Percentiles rank a stretch among this genome's conserved stretches.
Conservation (phyloP, 2,888 invertebrate species). For the Cyrtodaria siliqua region DNA sequence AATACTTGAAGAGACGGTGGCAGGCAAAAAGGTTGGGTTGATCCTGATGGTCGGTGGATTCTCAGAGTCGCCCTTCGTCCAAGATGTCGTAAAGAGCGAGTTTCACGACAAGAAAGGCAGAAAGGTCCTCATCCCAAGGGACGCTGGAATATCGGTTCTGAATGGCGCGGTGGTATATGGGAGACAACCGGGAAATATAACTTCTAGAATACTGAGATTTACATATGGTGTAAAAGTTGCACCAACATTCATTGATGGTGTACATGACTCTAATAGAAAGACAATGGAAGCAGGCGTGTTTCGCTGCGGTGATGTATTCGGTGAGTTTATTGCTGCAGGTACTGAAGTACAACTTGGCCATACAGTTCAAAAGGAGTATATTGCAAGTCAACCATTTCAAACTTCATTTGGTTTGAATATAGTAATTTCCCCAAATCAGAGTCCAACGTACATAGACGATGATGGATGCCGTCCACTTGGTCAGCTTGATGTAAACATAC, state of each 20-base stretch:
- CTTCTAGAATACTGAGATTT: slow-evolving; percentile 46
- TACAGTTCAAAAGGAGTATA: slow-evolving; percentile 25
- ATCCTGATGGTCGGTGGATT: slow-evolving; percentile 64
- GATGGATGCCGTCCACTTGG: slow-evolving; percentile 36
- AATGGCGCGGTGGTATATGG: slow-evolving; percentile 63
- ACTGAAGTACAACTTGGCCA: slow-evolving; percentile 27
- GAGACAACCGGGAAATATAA: slow-evolving; percentile 51
- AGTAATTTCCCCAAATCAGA: slow-evolving; percentile 7
- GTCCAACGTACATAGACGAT: slow-evolving; percentile 44
- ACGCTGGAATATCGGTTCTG: slow-evolving; percentile 59
- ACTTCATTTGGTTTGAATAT: slow-evolving; percentile 14
- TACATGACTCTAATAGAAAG: slow-evolving; percentile 30
- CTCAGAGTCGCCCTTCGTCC: slow-evolving; percentile 56
- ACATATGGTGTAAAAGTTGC: slow-evolving; percentile 46
- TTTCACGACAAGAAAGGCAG: slow-evolving; percentile 47
- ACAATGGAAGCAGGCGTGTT: slow-evolving; percentile 6
- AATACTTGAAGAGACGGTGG: slow-evolving; percentile 29
- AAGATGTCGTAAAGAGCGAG: slow-evolving; percentile 49
- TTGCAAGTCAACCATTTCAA: slow-evolving; percentile 24
- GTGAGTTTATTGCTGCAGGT: slow-evolving; percentile 45
- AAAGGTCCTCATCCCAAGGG: slow-evolving; percentile 56
- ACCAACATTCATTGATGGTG: slow-evolving; percentile 22
- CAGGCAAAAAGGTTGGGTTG: slow-evolving; percentile 35
- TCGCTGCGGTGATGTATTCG: slow-evolving; percentile 38
- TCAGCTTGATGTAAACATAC: slow-evolving; percentile 32